Evolutionary conservation across 1,140 invertebrate species (phyloP).

Genomic region (Antheraea pernyi): DNA sequence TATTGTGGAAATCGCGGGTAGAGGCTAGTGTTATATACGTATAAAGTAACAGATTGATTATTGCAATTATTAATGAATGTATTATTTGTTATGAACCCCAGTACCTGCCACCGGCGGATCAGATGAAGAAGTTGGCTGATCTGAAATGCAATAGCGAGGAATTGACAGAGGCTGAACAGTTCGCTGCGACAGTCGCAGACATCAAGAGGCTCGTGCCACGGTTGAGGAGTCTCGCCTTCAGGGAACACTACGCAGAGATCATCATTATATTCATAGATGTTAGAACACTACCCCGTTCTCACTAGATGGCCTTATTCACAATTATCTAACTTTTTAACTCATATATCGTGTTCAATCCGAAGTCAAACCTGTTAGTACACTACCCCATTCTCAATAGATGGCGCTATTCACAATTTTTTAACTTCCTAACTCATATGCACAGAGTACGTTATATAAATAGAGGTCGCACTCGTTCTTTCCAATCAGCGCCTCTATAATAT

Average conservation of each 20-base stretch:
- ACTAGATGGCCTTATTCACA: no score
- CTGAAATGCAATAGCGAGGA: conserved; percentile 89
- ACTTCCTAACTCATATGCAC: no score
- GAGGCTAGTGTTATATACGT: no score
- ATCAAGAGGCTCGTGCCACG: conserved; percentile 94
- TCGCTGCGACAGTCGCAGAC: conserved; percentile 93
- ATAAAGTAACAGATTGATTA: no score
- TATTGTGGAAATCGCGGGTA: no score
- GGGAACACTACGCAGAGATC: conserved; percentile 85
- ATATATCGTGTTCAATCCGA: no score
- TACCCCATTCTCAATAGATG: not conserved
- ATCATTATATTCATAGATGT: conserved; percentile 93
- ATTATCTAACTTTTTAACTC: no score
- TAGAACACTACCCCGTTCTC: conserved; percentile 50
- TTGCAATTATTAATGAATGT: no score
- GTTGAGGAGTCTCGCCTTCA: conserved; percentile 94
- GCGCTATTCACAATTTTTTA: no score
- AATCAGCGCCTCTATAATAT: no score
- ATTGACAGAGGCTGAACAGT: conserved; percentile 96
- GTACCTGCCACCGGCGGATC: conserved; percentile 94
- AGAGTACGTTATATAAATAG: no score
- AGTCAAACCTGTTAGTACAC: conserved; percentile 90
- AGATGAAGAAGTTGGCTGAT: conserved; percentile 90
- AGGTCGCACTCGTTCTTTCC: no score
- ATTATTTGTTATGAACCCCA: conserved; percentile 70